phyloP scores from a whole-genome alignment of 2,113 vertebrate species.

The Raja brachyura region DNA sequence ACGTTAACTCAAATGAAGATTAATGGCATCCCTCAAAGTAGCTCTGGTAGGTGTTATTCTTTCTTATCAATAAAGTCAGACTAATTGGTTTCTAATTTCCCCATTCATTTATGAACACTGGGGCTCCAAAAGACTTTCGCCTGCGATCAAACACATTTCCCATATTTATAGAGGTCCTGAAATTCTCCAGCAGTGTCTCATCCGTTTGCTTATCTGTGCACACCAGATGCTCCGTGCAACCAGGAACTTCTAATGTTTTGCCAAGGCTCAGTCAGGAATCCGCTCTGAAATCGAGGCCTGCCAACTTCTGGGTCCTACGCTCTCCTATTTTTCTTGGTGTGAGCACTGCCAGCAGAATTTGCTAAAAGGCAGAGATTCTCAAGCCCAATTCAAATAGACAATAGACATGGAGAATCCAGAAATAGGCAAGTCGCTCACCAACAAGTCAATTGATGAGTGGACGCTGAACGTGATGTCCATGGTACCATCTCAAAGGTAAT shows the following conservation, averaged over 20 bases:
- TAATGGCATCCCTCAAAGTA: not conserved
- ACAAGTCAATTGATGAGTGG: not conserved
- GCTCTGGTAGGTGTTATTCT: not conserved
- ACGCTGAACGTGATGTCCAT: not conserved
- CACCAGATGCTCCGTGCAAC: not conserved
- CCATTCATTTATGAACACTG: not conserved
- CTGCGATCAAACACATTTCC: not conserved
- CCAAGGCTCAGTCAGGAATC: not conserved
- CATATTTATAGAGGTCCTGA: not conserved
- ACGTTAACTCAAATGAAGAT: not conserved
- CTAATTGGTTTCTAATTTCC: constrained; percentile 8
- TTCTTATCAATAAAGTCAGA: not conserved
- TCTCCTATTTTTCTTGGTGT: not conserved
- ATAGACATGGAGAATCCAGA: not conserved
- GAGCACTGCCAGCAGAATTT: not conserved
- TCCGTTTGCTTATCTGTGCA: not conserved
- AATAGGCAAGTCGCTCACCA: not conserved
- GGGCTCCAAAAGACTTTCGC: too few species aligned
- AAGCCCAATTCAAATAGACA: not conserved
- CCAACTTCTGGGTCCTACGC: not conserved
- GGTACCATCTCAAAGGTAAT: not conserved
- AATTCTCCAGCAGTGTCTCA: not conserved
- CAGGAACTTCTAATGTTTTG: not conserved
- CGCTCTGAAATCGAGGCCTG: not conserved
- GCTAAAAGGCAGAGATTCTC: not conserved